phyloP scores from a whole-genome alignment of 2,797 vertebrate species.

The Sebastes kiyomatsui region DNA sequence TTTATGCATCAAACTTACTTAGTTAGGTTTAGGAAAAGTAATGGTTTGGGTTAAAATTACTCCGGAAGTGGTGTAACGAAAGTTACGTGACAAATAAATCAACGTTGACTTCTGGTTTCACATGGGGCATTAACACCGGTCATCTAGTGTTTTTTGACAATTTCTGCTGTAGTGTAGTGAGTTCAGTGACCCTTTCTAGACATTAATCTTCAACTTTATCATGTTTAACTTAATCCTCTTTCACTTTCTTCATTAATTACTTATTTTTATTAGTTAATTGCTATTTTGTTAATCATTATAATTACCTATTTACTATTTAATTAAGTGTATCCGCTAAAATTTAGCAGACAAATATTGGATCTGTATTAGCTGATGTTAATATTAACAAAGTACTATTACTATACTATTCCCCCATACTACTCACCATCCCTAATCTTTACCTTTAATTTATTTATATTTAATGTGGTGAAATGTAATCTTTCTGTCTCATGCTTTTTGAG shows the following conservation, averaged over 20 bases:
- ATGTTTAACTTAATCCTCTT: too few relatives aligned
- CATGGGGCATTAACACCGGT: too few relatives aligned
- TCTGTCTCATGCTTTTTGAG: too few relatives aligned
- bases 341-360: neutral
- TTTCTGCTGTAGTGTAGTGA: neutral
- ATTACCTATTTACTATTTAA: neutral
- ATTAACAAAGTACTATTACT: too few relatives aligned
- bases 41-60: too few relatives aligned
- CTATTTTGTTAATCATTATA: neutral
- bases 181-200: neutral
- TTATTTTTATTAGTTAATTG: neutral
- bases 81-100: too few relatives aligned
- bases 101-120: too few relatives aligned
- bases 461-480: neutral
- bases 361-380: neutral
- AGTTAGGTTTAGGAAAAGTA: too few relatives aligned
- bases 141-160: neutral
- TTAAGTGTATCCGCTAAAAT: neutral
- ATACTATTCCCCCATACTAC: too few relatives aligned
- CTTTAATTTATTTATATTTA: neutral
- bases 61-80: too few relatives aligned
- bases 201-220: neutral
- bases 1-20: too few relatives aligned
- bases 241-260: neutral
- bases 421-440: neutral